These are phyloP conservation scores for Crocodylus rhombifer DNA, from an alignment of 2,797 vertebrate genomes.

Conservation along the genomic window DNA sequence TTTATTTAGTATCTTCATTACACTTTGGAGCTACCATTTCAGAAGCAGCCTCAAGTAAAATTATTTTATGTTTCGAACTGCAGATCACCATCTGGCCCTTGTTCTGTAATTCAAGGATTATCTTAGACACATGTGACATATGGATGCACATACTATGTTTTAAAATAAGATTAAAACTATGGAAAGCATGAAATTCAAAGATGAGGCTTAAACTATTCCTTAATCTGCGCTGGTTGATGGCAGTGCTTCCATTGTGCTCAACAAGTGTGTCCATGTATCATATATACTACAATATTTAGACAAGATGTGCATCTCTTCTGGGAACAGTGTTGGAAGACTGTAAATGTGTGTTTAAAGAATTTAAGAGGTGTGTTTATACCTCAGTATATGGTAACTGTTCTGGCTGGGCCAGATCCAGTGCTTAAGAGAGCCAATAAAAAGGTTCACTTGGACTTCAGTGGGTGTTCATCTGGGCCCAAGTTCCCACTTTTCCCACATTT, in stretches of 20 bases:
- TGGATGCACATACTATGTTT: not conserved
- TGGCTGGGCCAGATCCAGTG: not conserved
- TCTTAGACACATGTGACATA: not conserved
- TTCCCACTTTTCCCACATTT: not conserved
- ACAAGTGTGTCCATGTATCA: not conserved
- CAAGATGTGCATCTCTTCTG: not conserved
- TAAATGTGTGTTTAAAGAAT: not conserved
- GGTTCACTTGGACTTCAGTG: rapidly evolving
- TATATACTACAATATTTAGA: not conserved
- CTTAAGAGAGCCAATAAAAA: not conserved
- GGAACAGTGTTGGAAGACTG: not conserved
- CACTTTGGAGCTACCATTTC: not conserved
- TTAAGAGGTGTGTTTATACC: not conserved
- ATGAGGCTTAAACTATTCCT: not conserved
- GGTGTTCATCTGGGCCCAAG: not conserved
- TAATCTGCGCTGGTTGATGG: not conserved
- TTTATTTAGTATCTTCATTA: not conserved
- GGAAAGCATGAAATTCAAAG: not conserved
- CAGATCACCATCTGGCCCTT: not conserved
- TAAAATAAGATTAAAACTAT: not conserved
- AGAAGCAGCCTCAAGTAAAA: not conserved
- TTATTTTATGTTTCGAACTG: not conserved
- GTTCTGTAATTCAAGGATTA: not conserved
- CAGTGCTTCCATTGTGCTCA: not conserved
- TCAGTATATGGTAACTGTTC: not conserved